Evolutionary conservation across 1,140 invertebrate genomes (phyloP).

Genomic region (Eriosoma lanigerum): DNA sequence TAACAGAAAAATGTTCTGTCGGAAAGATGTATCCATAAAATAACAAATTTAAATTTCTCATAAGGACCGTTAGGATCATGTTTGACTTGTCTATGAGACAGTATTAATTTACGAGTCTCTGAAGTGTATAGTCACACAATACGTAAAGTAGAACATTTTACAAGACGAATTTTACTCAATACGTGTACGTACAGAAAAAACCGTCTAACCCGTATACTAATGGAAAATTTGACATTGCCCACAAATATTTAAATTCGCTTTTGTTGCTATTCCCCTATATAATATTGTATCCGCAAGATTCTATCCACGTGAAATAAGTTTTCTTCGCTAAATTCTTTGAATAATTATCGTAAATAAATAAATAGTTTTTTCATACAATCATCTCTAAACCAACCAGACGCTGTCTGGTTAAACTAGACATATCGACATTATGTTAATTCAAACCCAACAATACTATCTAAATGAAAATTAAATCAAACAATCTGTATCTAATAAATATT

Average conservation of each 20-base stretch:
- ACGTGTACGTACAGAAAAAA: background rate
- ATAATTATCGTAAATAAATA: no score
- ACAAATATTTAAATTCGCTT: background rate
- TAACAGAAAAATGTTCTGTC: no score
- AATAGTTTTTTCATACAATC: no score
- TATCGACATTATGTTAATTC: no score
- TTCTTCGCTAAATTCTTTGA: no score
- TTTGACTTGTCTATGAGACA: background rate
- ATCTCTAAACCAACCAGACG: no score
- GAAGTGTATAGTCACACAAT: background rate
- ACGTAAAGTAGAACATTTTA: background rate
- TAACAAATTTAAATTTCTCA: background rate
- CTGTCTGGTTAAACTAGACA: no score
- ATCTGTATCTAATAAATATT: no score
- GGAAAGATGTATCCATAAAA: background rate
- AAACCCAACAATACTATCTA: no score
- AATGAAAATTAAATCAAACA: no score
- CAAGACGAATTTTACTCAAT: background rate
- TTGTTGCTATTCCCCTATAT: background rate
- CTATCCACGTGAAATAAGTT: background rate
- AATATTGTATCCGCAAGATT: background rate
- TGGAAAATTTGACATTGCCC: background rate
- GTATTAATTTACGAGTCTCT: background rate
- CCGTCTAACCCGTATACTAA: background rate
- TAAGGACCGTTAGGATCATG: background rate